phyloP scores from a whole-genome alignment of 2,797 vertebrate genomes.

The Hypotaenidia okinawae region DNA sequence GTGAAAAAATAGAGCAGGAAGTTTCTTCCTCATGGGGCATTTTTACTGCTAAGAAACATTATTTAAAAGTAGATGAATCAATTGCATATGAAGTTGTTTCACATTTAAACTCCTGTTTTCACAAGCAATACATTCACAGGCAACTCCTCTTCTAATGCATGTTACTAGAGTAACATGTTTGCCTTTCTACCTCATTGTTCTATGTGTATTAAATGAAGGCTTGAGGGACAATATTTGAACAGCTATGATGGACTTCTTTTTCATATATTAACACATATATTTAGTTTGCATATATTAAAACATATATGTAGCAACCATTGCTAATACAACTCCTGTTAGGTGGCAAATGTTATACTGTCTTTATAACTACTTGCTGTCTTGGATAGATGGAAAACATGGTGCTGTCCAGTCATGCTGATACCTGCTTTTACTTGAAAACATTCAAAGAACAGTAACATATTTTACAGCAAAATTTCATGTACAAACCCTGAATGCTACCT shows the following conservation, averaged over 20 bases:
- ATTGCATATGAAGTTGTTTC: background rate
- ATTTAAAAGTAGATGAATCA: slow-evolving; percentile 4
- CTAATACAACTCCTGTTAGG: background rate
- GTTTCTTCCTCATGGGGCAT: background rate
- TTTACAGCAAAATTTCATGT: background rate
- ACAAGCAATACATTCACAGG: background rate
- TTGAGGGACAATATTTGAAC: background rate
- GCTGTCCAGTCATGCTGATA: background rate
- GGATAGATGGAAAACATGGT: background rate
- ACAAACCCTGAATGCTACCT: background rate
- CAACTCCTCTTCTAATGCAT: background rate
- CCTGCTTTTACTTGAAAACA: background rate
- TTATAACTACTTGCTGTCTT: background rate
- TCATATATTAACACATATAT: background rate
- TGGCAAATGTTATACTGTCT: background rate
- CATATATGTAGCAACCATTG: background rate
- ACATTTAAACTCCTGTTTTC: background rate
- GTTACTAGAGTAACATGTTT: background rate
- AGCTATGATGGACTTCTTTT: background rate
- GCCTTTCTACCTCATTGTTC: background rate
- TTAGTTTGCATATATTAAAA: background rate
- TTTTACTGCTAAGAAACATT: background rate
- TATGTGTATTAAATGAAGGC: background rate
- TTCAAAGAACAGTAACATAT: background rate
- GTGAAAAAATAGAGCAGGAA: background rate